Evolutionary conservation across 2,888 invertebrate species (phyloP).

Genomic region (Strigamia maritima): DNA sequence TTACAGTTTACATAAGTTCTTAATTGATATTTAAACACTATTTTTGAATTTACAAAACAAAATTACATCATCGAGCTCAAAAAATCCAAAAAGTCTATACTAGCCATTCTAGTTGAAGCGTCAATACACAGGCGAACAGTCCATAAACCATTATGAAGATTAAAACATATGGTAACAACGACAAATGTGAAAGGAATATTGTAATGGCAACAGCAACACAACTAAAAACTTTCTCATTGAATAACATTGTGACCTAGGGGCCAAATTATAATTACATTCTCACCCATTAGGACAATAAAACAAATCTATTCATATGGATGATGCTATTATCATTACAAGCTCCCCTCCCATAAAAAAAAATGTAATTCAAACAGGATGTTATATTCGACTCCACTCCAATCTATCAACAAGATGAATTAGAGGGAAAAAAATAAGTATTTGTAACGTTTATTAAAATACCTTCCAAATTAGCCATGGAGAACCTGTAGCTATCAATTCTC

Average conservation of each 20-base stretch:
- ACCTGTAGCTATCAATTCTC: slow-evolving; percentile 82
- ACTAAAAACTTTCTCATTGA: background rate
- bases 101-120: too few species aligned
- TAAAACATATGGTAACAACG: background rate
- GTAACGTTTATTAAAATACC: slow-evolving; percentile 51
- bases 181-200: too few species aligned
- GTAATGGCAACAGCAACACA: background rate
- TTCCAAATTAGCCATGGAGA: slow-evolving; percentile 93
- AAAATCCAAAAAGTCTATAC: too few species aligned
- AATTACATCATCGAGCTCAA: too few species aligned
- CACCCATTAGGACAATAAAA: background rate
- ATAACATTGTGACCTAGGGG: background rate
- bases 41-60: too few species aligned
- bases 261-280: background rate
- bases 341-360: background rate
- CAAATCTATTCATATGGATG: slow-evolving; percentile 32
- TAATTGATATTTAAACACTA: too few species aligned
- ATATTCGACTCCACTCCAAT: background rate
- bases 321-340: slow-evolving; percentile 9
- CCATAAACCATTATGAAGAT: slow-evolving; percentile 18
- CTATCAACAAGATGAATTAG: background rate
- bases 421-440: background rate
- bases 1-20: too few species aligned
- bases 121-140: background rate
- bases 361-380: slow-evolving; percentile 27